Percentiles rank a stretch among this genome's conserved stretches.
phyloP scores from a whole-genome alignment of 2,113 vertebrate genomes.

The Phainopepla nitens region DNA sequence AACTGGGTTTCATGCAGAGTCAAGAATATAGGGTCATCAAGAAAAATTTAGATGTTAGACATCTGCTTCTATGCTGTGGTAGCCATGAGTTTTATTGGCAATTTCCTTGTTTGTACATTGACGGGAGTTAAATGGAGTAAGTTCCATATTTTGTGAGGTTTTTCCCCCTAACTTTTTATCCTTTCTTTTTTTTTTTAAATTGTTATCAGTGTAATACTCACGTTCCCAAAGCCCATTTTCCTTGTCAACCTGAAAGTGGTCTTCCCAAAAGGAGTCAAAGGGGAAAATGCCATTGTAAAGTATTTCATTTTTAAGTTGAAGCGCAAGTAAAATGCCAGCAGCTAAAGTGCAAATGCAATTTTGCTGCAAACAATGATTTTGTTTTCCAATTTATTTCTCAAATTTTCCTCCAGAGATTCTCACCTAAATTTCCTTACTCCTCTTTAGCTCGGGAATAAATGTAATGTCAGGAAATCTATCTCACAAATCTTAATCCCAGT shows the following conservation, averaged over 20 bases:
- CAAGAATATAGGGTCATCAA: background rate
- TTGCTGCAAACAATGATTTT: background rate
- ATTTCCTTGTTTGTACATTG: background rate
- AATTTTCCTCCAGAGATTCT: background rate
- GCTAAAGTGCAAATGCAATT: background rate
- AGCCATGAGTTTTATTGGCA: background rate
- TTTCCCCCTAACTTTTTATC: background rate
- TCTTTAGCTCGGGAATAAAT: background rate
- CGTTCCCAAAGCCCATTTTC: background rate
- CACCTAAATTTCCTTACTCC: background rate
- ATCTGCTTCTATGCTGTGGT: background rate
- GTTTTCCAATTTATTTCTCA: slow-evolving; percentile 3
- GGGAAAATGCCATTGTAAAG: background rate
- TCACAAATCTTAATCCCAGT: background rate
- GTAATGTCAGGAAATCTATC: slow-evolving; percentile 4
- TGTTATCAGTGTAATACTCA: background rate
- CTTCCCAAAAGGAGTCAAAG: background rate
- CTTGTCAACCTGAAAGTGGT: background rate
- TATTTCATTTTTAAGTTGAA: background rate
- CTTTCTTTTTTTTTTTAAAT: background rate
- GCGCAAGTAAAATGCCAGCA: background rate
- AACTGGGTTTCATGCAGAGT: background rate
- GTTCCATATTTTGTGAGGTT: background rate
- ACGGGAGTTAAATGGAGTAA: background rate
- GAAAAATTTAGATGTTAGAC: background rate